Evolutionary conservation across 2,113 vertebrate genomes (phyloP).

Genomic region (Pachycephala philippinensis): DNA sequence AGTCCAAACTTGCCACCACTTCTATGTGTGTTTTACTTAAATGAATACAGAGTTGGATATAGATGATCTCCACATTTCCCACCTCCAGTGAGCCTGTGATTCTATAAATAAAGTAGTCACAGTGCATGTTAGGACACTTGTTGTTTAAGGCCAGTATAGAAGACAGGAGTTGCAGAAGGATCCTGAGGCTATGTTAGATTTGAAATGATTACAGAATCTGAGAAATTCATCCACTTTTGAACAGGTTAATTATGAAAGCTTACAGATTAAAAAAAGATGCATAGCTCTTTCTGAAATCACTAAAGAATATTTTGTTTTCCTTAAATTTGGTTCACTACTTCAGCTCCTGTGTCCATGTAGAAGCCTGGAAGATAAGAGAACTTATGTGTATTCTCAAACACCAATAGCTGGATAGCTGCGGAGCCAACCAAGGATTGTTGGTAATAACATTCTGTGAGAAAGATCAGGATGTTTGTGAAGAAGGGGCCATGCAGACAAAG

Average conservation of each 20-base stretch:
- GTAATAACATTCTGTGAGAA: not conserved
- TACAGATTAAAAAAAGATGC: not conserved
- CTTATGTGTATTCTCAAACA: not conserved
- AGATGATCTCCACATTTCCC: not conserved
- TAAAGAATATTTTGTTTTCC: not conserved
- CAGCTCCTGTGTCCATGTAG: not conserved
- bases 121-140: not conserved
- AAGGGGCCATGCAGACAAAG: not conserved
- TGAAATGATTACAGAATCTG: not conserved
- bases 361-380: not conserved
- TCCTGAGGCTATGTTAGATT: not conserved
- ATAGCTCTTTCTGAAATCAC: not conserved
- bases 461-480: not conserved
- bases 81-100: not conserved
- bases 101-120: not conserved
- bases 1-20: not conserved
- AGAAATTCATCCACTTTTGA: not conserved
- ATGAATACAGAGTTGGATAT: not conserved
- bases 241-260: not conserved
- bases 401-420: accelerated
- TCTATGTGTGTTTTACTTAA: not conserved
- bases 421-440: not conserved
- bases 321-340: not conserved
- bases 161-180: not conserved
- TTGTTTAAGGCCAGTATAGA: not conserved